phyloP scores from a whole-genome alignment of 2,113 vertebrate species.

The Peromyscus leucopus region DNA sequence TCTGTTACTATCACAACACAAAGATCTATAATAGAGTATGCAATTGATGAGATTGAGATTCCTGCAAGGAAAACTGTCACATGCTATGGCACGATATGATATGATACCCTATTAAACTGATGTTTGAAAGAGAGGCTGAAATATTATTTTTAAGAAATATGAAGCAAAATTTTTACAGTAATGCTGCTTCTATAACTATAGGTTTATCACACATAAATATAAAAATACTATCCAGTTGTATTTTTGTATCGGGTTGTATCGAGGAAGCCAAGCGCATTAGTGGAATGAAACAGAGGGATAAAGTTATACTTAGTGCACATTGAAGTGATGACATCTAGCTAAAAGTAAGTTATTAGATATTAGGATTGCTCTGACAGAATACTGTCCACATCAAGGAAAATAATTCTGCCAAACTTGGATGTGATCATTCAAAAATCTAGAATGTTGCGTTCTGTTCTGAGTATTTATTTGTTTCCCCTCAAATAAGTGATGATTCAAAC shows the following conservation, averaged over 20 bases:
- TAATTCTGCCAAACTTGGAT: not conserved
- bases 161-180: not conserved
- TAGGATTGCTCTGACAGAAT: not conserved
- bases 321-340: not conserved
- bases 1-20: not conserved
- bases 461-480: not conserved
- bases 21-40: not conserved
- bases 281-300: not conserved
- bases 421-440: not conserved
- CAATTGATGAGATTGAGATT: not conserved
- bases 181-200: not conserved
- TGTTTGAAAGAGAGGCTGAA: not conserved
- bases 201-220: not conserved
- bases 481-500: not conserved
- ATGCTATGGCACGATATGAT: not conserved
- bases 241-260: not conserved
- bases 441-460: not conserved
- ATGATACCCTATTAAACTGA: not conserved
- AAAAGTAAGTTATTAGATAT: not conserved
- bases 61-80: not conserved
- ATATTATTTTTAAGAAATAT: not conserved
- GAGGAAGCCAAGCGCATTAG: not conserved
- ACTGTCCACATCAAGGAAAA: not conserved
- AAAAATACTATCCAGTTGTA: not conserved
- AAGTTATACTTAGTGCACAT: not conserved